Conservation (phyloP, 1,140 invertebrate species). For the Papilio helenus region DNA sequence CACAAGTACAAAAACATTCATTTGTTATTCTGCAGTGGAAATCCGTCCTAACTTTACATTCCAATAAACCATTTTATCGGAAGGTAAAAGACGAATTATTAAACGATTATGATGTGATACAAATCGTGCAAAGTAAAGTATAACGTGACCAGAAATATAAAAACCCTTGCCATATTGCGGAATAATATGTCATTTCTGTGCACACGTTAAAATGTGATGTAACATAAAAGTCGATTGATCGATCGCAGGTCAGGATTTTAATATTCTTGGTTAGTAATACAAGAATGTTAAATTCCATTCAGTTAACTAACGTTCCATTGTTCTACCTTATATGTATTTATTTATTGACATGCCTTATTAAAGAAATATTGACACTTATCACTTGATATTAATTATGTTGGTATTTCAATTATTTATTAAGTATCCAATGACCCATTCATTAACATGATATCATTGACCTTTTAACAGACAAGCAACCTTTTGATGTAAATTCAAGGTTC, state of each 20-base stretch:
- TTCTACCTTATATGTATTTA: neutral
- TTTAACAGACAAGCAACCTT: conserved; percentile 26
- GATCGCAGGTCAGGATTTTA: no score
- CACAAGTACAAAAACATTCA: no score
- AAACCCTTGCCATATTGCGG: no score
- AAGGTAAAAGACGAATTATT: neutral
- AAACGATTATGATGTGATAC: neutral
- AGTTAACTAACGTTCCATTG: neutral
- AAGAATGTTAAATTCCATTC: conserved; percentile 1
- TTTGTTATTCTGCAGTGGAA: no score
- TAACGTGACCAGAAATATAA: no score
- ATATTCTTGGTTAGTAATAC: neutral
- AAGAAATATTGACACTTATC: conserved; percentile 1
- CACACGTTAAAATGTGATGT: no score
- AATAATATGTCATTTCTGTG: no score
- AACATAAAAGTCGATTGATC: no score
- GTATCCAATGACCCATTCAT: neutral
- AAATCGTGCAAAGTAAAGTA: neutral
- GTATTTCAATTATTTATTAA: conserved; percentile 28
- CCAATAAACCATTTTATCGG: neutral
- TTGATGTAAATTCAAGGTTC: conserved; percentile 12
- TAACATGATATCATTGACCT: conserved; percentile 24
- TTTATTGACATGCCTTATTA: neutral
- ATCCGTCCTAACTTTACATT: no score
- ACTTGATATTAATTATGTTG: conserved; percentile 4